phyloP scores from a whole-genome alignment of 2,888 invertebrate species.

The Brenthis daphne region DNA sequence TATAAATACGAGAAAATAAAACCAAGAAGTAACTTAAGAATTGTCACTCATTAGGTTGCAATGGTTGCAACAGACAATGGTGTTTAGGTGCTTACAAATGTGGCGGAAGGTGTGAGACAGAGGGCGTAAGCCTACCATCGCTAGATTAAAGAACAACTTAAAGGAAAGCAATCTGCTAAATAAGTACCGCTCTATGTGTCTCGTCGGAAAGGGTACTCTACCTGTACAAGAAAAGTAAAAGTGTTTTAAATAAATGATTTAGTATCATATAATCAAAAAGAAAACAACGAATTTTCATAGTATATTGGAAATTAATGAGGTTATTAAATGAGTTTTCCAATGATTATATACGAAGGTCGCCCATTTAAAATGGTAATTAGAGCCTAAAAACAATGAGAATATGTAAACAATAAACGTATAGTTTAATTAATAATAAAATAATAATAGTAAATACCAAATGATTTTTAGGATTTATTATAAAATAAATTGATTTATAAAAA shows the following conservation, averaged over 20 bases:
- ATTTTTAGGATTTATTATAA: too few species aligned
- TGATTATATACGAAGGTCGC: not conserved
- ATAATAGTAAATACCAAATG: too few species aligned
- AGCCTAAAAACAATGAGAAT: not conserved
- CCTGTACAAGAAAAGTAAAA: constrained; percentile 27
- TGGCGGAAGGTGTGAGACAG: constrained; percentile 32
- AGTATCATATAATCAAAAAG: too few species aligned
- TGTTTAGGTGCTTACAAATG: constrained; percentile 28
- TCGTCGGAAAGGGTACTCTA: constrained; percentile 57
- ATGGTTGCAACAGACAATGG: constrained; percentile 21
- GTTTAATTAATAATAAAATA: too few species aligned
- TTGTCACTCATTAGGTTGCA: constrained; percentile 14
- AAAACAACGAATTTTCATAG: not conserved
- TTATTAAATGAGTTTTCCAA: not conserved
- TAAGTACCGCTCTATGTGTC: constrained; percentile 63
- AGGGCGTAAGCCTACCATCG: constrained; percentile 51
- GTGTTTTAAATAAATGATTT: constrained; percentile 22
- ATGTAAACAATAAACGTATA: constrained; percentile 15
- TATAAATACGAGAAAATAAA: not conserved
- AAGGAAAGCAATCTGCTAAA: constrained; percentile 83
- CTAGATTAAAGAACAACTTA: constrained; percentile 81
- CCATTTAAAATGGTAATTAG: too few species aligned
- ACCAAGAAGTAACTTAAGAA: not conserved
- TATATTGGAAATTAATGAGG: not conserved
- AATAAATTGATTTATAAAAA: too few species aligned